These are phyloP conservation scores for Microplitis deprimator DNA, from an alignment of 2,888 invertebrate genomes.

Conservation along the genomic window DNA sequence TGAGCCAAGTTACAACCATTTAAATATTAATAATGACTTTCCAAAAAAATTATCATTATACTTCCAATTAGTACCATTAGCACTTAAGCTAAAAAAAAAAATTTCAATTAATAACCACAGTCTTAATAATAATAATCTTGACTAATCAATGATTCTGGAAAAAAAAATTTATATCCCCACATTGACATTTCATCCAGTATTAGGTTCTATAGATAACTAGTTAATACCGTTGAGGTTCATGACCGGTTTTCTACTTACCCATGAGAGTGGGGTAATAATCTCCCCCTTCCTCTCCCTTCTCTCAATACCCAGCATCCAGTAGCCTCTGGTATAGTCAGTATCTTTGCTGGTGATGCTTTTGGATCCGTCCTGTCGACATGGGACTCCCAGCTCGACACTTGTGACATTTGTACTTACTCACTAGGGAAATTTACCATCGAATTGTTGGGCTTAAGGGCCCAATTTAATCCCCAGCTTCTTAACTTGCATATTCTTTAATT, in stretches of 20 bases:
- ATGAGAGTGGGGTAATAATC: not conserved
- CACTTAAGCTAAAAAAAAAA: too few relatives aligned
- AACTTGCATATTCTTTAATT: conserved; percentile 3
- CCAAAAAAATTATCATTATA: too few relatives aligned
- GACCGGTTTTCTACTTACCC: conserved; percentile 29
- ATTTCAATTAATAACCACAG: too few relatives aligned
- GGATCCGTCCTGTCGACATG: conserved; percentile 8
- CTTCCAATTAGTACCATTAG: too few relatives aligned
- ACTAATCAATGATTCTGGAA: too few relatives aligned
- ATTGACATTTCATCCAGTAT: conserved; percentile 14
- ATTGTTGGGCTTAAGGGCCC: conserved; percentile 45
- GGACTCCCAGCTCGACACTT: conserved; percentile 19
- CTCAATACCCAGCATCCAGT: not conserved
- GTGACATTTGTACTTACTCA: conserved; percentile 25
- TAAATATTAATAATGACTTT: not conserved
- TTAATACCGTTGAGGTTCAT: conserved; percentile 36
- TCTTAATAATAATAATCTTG: too few relatives aligned
- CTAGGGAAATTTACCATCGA: conserved; percentile 37
- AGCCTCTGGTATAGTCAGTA: not conserved
- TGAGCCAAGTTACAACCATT: not conserved
- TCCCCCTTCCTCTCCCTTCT: not conserved
- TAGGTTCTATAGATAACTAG: conserved; percentile 23
- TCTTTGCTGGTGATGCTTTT: not conserved
- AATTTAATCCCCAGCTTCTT: conserved; percentile 21
- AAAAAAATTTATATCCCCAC: not conserved